Evolutionary conservation across 2,888 invertebrate species (phyloP), one percentile per base, ranked within the genome.

Genomic region (Leucophora obtusa): DNA sequence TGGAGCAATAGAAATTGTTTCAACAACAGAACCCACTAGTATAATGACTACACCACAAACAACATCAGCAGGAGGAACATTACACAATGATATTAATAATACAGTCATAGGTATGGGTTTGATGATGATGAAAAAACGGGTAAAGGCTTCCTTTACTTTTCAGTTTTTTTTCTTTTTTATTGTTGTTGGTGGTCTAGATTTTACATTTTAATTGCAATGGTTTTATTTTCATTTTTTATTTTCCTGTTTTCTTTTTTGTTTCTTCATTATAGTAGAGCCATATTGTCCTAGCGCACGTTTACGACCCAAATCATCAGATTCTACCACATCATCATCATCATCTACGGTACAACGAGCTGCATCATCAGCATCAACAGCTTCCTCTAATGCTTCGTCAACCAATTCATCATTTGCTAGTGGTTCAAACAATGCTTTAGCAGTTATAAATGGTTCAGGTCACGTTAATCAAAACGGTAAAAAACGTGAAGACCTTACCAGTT

Each of bases 401-500:
- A 77, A 62, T 38, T 74, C 82, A 71, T 82, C 83, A 81, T 82
- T 79, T 84, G 75, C 83, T 83, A 78, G 79, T 79, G 82, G 65
- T 80, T 84, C 70, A 84, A 84, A 82, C 84, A 83, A 74, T 85
- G 84, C 60, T 83, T 84, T 73, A 84, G 85, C 82, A 83, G 85
- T 82, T 83, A 83, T 77, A 82, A 83, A 9, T 65, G 76, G 76
- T 24, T 59, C 80, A 28, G 59, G 38, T 14, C 84, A 82, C 85
- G 84, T 65, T 35, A 66, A 60, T 70, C 75, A 80, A 47, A 73
- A 62, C 69, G 80, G 72, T 8, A 91, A 91, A 83, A 91, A 91
- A 75, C 89, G 91, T 17, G 91, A 91, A 84, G 92, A 92, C 86
- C 89, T 92, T 83, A 91, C 92, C 60, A 92, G 92, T 86, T 89